Base-by-base conservation (phyloP, 2,797 vertebrate genomes). In the Gephyroberyx darwinii region DNA sequence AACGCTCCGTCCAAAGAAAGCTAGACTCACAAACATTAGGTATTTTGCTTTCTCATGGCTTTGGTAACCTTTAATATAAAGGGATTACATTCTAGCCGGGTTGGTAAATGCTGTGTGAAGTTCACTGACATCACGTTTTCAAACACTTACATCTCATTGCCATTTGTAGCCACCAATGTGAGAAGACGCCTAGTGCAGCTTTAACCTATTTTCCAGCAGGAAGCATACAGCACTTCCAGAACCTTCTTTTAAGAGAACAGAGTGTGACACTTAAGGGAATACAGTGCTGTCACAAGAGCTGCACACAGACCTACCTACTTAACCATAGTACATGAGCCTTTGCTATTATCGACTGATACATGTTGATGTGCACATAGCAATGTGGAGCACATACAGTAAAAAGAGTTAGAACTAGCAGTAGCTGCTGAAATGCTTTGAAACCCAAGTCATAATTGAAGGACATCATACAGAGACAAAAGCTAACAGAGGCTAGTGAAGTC, bases 281-380 rank as follows among this genome's bases (percentile, higher is more conserved):
- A 43, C 69, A 70, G 58, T 65, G 52, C 54, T 77, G 71, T 74
- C 77, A 69, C 56, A 55, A 65, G 76, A 71, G 57, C 53, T 54
- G 30, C 45, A 35, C 58, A 47, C 39, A 57, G 71, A 16, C 60
- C 63, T 65, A 57, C 33, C 52, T 59, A 66, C 66, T 62, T 45
- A 53, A 16, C 45, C 10, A 12, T 52, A 30, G 66, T 50, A 22
- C 64, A 20, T 56, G 26, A 50, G 59, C 20, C 41, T 78, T 39
- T 58, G 48, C 54, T 72, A 37, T 65, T 78, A 55, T 72, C 35
- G 55, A 35, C 48, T 69, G 47, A 82, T 39, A 67, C 74, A 75
- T 66, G 58, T 54, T 59, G 33, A 69, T 33, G 22, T 69, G 56
- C 52, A 71, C 53, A 67, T 71, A 63, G 47, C n/a, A 16, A 65